Evolutionary conservation across 2,888 invertebrate species (phyloP), one percentile per base, ranked within the genome.

Genomic region (Luffia ferchaultella): DNA sequence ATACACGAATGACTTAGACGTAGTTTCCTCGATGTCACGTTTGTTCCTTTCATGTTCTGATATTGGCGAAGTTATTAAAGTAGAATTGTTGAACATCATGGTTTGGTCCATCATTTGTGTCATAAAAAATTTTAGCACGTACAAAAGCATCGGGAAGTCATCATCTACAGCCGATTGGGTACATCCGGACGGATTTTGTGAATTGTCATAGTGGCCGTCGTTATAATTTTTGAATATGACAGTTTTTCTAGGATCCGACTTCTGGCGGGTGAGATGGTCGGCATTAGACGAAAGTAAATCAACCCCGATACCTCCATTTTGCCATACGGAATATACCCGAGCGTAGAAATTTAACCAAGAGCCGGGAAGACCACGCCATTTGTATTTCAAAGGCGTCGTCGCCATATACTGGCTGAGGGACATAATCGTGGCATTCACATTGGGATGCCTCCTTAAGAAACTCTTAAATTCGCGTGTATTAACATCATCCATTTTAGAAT

Each of bases 251-350:
- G 60, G 58, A 59, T 73, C 68, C 2, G 61, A 48, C 2, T 53
- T 49, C 48, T 60, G 60, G 50, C 54, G 61, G 50, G 55, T 67
- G 18, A 60, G 62, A 50, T 52, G 70, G 20, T 63, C 57, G 41
- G 68, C 63, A 54, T 71, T 73, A 41, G 65, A 71, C 0, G 56
- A 57, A 16, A 51, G 54, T 19, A 82, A 62, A 50, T 82, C 78
- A 52, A 84, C 65, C 1, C 71, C 73, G 5, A 87, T 68, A 1
- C 88, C 88, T 7, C 86, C 87, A 55, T 72, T 71, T 60, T 86
- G 76, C 87, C 87, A 88, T 19, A 87, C 69, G 44, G 85, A 73
- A 53, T 78, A 68, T 19, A 85, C 67, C 57, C 88, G 70, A 1
- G 80, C 69, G 43, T 87, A 86, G 60, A 88, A 87, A 17, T 80